Conservation (phyloP, 2,797 vertebrate species). For the Sebastes aleutianus region DNA sequence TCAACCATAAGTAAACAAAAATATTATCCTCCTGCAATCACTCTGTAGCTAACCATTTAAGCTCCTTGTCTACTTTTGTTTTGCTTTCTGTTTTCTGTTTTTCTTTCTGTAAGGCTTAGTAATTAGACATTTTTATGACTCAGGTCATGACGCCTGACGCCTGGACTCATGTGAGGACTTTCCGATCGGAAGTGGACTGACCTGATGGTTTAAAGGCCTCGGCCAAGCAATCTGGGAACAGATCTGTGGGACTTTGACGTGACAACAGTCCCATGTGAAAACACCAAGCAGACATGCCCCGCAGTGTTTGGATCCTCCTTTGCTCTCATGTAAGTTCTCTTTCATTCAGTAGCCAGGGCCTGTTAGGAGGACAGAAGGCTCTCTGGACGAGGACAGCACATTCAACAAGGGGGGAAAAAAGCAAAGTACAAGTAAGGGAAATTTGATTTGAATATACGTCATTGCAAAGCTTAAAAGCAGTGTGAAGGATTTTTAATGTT, state of each 20-base stretch:
- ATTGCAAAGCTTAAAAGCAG: not conserved
- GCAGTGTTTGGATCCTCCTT: not conserved
- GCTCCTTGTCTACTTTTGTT: not conserved
- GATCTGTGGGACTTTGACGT: slow-evolving; percentile 23
- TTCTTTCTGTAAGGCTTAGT: not conserved
- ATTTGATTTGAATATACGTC: not conserved
- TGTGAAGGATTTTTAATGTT: not conserved
- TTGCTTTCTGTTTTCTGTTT: not conserved
- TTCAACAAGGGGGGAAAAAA: not conserved
- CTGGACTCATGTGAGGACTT: slow-evolving; percentile 1
- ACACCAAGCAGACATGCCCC: not conserved
- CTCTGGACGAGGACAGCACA: not conserved
- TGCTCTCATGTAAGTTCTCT: not conserved
- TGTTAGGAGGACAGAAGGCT: not conserved
- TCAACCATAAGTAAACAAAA: not conserved
- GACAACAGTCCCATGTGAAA: slow-evolving; percentile 16
- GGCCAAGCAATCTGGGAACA: slow-evolving; percentile 19
- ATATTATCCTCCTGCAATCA: not conserved
- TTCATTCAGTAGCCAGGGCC: not conserved
- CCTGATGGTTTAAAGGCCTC: not conserved
- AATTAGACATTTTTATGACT: slow-evolving; percentile 8
- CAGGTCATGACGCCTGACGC: not conserved
- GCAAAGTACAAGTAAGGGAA: not conserved
- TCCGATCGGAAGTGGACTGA: not conserved
- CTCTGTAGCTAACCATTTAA: not conserved